Percentiles rank a stretch among this genome's conserved stretches.
These are phyloP conservation scores for Ecliptopera silaceata DNA, from an alignment of 2,888 invertebrate genomes.

Conservation along the genomic window DNA sequence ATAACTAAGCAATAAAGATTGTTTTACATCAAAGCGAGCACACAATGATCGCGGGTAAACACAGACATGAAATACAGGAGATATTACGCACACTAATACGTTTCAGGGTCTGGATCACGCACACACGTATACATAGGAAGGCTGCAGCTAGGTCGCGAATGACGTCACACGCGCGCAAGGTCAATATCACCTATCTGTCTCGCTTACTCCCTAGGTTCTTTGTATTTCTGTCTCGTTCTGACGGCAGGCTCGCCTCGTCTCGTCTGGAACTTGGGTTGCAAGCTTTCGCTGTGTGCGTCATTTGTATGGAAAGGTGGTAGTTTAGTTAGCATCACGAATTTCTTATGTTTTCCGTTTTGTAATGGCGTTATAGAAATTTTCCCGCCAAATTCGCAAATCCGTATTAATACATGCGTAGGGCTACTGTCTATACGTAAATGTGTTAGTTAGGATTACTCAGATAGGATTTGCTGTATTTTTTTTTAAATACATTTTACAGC, in stretches of 20 bases:
- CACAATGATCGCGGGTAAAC: neutral
- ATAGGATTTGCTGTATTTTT: too few relatives aligned
- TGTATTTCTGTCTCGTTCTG: conserved; percentile 46
- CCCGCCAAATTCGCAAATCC: conserved; percentile 20
- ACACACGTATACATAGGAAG: conserved; percentile 56
- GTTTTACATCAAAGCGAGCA: neutral
- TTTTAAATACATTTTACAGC: neutral
- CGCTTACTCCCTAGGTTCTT: conserved; percentile 44
- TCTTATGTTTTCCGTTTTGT: conserved; percentile 30
- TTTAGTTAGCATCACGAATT: conserved; percentile 28
- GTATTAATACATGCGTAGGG: neutral
- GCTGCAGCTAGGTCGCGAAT: conserved; percentile 84
- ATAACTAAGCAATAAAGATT: neutral
- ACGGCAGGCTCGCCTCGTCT: conserved; percentile 57
- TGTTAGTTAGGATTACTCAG: too few relatives aligned
- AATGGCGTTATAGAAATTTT: conserved; percentile 34
- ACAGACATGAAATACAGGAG: conserved; percentile 17
- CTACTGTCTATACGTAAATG: too few relatives aligned
- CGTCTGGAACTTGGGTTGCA: conserved; percentile 71
- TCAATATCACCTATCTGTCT: conserved; percentile 71
- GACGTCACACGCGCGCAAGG: conserved; percentile 82
- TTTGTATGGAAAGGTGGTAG: conserved; percentile 29
- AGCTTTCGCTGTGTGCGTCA: conserved; percentile 23
- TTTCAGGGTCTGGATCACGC: conserved; percentile 80
- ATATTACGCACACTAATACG: conserved; percentile 39